Percentiles rank a stretch among this genome's conserved stretches.
Evolutionary conservation across 1,140 invertebrate species (phyloP).

Genomic region (Sitophilus oryzae): DNA sequence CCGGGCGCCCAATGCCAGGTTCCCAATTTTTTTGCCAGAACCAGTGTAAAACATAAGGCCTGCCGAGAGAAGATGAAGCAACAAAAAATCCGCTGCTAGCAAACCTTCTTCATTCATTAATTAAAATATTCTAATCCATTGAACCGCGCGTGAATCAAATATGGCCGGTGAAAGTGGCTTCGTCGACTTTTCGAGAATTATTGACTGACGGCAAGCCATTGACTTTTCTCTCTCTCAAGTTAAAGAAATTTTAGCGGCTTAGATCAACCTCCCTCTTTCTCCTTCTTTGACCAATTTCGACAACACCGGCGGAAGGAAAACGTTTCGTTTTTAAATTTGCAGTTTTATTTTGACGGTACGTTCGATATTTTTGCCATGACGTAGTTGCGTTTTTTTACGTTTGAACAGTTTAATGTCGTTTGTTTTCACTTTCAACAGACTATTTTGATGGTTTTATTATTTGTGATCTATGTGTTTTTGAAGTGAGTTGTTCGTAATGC

Average conservation of each 20-base stretch:
- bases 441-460: too few relatives aligned
- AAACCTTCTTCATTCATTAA: background rate
- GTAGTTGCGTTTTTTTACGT: background rate
- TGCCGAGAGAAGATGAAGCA: too few relatives aligned
- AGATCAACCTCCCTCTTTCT: slow-evolving; percentile 10
- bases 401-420: too few relatives aligned
- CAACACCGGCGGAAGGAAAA: slow-evolving; percentile 7
- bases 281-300: too few relatives aligned
- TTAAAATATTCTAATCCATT: slow-evolving; percentile 7
- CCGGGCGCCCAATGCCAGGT: too few relatives aligned
- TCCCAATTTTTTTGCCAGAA: background rate
- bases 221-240: slow-evolving; percentile 21
- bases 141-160: slow-evolving; percentile 11
- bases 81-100: too few relatives aligned
- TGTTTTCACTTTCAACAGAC: too few relatives aligned
- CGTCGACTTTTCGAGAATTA: slow-evolving; percentile 25
- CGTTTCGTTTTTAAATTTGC: background rate
- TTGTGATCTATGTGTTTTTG: too few relatives aligned
- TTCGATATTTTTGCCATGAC: background rate
- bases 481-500: too few relatives aligned
- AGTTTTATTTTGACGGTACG: background rate
- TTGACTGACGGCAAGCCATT: slow-evolving; percentile 16
- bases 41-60: too few relatives aligned
- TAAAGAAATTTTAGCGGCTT: slow-evolving; percentile 18
- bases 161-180: slow-evolving; percentile 23